These are phyloP conservation scores for Malaclemys terrapin DNA, from an alignment of 2,113 vertebrate species.

Conservation along the genomic window DNA sequence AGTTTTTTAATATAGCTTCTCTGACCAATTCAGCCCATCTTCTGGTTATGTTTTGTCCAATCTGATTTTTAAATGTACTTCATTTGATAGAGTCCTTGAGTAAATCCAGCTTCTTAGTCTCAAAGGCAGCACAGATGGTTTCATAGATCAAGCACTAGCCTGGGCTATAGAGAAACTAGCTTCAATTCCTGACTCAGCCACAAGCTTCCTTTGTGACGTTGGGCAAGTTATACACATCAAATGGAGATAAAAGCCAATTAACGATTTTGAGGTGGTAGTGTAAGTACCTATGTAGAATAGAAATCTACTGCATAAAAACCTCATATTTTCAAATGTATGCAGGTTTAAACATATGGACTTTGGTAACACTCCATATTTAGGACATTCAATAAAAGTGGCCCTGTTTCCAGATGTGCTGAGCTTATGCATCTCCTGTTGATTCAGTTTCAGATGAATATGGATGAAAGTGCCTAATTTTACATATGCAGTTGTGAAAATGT, in stretches of 20 bases:
- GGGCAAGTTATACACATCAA: background rate
- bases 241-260: background rate
- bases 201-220: background rate
- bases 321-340: background rate
- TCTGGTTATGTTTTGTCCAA: background rate
- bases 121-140: background rate
- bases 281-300: background rate
- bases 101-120: background rate
- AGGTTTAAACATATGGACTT: background rate
- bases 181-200: background rate
- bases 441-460: fast-evolving
- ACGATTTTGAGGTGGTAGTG: background rate
- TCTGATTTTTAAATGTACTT: background rate
- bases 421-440: background rate
- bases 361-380: background rate
- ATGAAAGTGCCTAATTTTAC: background rate
- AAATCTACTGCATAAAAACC: background rate
- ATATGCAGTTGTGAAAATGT: background rate
- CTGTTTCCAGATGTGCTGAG: background rate
- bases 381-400: background rate
- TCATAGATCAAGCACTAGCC: background rate
- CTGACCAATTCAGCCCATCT: background rate
- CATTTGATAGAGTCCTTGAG: too few species aligned
- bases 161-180: background rate
- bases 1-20: background rate